Evolutionary conservation across 2,113 vertebrate species (phyloP).

Genomic region (Rhinoptilus africanus): DNA sequence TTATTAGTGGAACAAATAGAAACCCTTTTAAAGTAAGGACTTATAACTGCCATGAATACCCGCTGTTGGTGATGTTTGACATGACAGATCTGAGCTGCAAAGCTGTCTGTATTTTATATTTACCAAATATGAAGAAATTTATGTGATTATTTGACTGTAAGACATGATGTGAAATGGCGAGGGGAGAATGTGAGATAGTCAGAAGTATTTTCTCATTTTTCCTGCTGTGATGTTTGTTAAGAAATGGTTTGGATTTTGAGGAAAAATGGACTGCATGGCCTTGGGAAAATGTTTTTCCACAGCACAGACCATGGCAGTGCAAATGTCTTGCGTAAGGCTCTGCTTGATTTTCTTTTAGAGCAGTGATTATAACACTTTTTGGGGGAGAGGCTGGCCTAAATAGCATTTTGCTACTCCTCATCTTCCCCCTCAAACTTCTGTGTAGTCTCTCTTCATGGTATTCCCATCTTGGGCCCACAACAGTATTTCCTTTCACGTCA

Average conservation of each 20-base stretch:
- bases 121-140: background rate
- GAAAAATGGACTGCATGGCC: background rate
- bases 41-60: background rate
- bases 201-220: background rate
- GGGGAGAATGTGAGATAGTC: background rate
- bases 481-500: background rate
- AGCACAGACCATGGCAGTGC: background rate
- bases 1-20: conserved; percentile 22
- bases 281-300: background rate
- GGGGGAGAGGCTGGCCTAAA: background rate
- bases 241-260: background rate
- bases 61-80: background rate
- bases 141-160: background rate
- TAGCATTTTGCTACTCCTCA: background rate
- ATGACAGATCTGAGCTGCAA: background rate
- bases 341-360: background rate
- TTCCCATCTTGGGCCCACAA: background rate
- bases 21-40: background rate
- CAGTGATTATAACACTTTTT: background rate
- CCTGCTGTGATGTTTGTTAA: background rate
- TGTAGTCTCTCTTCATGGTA: background rate
- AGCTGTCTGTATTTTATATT: background rate
- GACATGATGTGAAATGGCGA: background rate
- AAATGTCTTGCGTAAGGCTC: background rate
- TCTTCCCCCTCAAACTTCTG: background rate